Evolutionary conservation across 2,888 invertebrate genomes (phyloP).

Genomic region (Cheilosia vernalis): DNA sequence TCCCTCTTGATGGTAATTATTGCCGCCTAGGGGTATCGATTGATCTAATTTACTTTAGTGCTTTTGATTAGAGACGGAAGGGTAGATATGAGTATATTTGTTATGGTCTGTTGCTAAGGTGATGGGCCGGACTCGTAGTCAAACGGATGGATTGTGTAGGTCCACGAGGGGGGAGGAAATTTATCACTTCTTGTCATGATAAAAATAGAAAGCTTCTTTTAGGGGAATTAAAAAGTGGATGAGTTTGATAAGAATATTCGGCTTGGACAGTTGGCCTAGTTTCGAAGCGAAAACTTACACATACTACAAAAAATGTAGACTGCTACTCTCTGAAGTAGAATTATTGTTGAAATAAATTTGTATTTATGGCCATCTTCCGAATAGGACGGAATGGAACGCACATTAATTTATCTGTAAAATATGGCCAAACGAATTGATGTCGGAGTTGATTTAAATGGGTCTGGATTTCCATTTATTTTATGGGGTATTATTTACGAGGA

Average conservation of each 20-base stretch:
- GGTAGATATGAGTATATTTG: slow-evolving; percentile 3
- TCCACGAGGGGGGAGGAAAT: slow-evolving; percentile 3
- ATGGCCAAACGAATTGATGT: no score
- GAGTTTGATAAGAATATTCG: slow-evolving; percentile 27
- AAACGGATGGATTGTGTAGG: no score
- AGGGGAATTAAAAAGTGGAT: slow-evolving; percentile 37
- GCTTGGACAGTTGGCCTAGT: slow-evolving; percentile 13
- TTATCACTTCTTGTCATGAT: slow-evolving; percentile 22
- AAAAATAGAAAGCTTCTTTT: slow-evolving; percentile 28
- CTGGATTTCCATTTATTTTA: no score
- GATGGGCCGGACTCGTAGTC: neutral
- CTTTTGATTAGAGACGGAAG: slow-evolving; percentile 29
- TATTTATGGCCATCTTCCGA: no score
- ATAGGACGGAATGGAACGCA: no score
- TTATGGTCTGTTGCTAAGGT: slow-evolving; percentile 19
- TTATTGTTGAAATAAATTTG: no score
- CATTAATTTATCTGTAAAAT: no score
- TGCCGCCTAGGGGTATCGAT: slow-evolving; percentile 42
- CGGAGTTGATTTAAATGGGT: no score
- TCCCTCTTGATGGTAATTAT: slow-evolving; percentile 26
- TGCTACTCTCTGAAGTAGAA: no score
- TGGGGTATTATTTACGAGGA: no score
- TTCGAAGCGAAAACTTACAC: neutral
- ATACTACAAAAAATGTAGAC: no score
- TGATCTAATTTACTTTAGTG: slow-evolving; percentile 62